These are phyloP conservation scores for Cichlasoma orientale DNA, from an alignment of 2,797 vertebrate species.

Conservation along the genomic window DNA sequence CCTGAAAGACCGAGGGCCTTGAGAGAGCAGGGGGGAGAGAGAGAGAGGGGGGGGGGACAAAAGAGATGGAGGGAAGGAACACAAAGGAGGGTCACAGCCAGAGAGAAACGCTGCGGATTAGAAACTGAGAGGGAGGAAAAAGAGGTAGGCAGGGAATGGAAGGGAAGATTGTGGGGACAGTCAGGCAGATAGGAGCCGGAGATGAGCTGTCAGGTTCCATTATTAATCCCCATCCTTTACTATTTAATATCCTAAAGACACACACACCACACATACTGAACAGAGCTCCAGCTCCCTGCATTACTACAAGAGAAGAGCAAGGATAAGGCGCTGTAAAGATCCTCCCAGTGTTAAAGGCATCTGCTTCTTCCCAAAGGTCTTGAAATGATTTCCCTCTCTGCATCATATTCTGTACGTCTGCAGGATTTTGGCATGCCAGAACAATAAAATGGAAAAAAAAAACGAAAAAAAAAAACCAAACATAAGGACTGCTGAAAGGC, in stretches of 20 bases:
- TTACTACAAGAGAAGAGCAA: constrained; percentile 21
- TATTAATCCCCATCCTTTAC: constrained; percentile 82
- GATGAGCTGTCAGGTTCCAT: constrained; percentile 82
- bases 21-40: constrained; percentile 52
- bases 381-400: constrained; percentile 46
- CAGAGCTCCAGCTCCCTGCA: constrained; percentile 62
- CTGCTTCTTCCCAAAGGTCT: constrained; percentile 58
- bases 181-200: constrained; percentile 78
- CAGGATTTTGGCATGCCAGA: constrained; percentile 24
- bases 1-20: constrained; percentile 82
- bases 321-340: constrained; percentile 48
- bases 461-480: neutral
- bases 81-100: constrained; percentile 57
- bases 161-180: constrained; percentile 72
- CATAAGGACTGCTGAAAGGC: constrained; percentile 50
- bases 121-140: constrained; percentile 64
- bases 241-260: constrained; percentile 80
- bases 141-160: constrained; percentile 65
- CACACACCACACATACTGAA: constrained; percentile 60
- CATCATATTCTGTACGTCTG: constrained; percentile 31
- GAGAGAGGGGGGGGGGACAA: constrained; percentile 31
- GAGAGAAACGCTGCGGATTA: constrained; percentile 66
- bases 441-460: neutral
- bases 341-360: constrained; percentile 59
- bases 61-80: constrained; percentile 45